Evolutionary conservation across 2,113 vertebrate genomes (phyloP).

Genomic region (Corythaeola cristata): DNA sequence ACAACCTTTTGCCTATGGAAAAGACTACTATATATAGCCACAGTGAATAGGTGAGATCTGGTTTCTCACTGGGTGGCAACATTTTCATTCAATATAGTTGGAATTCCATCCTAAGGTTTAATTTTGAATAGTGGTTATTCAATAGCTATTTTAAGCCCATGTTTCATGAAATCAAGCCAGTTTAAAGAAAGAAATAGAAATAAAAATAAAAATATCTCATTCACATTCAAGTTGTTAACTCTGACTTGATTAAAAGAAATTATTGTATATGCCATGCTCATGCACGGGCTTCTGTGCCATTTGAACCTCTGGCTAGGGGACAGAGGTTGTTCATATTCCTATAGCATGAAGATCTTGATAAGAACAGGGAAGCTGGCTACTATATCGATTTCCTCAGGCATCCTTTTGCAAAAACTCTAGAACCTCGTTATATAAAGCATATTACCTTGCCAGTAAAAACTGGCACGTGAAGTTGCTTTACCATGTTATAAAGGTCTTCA

Average conservation of each 20-base stretch:
- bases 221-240: not conserved
- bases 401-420: not conserved
- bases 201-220: not conserved
- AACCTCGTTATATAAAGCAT: not conserved
- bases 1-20: not conserved
- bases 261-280: not conserved
- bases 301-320: not conserved
- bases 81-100: not conserved
- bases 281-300: not conserved
- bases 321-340: not conserved
- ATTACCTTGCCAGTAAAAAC: not conserved
- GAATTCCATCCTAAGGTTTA: not conserved
- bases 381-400: not conserved
- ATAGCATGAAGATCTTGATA: not conserved
- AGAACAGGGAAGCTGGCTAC: not conserved
- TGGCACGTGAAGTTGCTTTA: not conserved
- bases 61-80: not conserved
- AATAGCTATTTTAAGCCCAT: not conserved
- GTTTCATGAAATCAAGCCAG: not conserved
- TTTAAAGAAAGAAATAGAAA: not conserved
- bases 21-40: not conserved
- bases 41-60: not conserved
- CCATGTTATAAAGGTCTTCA: not conserved
- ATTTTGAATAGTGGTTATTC: not conserved
- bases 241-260: not conserved